phyloP scores from a whole-genome alignment of 2,113 vertebrate species.

The Sarotherodon lohbergeri region DNA sequence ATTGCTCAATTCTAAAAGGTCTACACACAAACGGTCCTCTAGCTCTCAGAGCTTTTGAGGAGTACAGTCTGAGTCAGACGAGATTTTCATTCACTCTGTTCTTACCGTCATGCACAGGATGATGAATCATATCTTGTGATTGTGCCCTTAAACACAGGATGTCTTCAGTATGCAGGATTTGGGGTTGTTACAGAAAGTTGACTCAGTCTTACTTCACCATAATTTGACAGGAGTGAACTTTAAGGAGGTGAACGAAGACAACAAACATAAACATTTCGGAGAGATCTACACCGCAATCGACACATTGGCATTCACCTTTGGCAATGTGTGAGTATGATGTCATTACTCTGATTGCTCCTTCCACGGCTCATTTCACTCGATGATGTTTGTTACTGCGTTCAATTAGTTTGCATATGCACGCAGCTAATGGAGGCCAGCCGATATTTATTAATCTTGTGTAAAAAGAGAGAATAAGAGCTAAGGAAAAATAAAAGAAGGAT shows the following conservation, averaged over 20 bases:
- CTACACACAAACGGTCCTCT: not conserved
- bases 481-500: not conserved
- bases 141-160: slow-evolving; percentile 14
- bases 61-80: slow-evolving; percentile 3
- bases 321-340: slow-evolving; percentile 88
- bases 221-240: slow-evolving; percentile 86
- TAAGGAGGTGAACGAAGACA: slow-evolving; percentile 92
- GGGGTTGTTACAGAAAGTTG: not conserved
- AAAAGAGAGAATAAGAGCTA: not conserved
- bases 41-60: not conserved
- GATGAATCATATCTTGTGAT: slow-evolving; percentile 27
- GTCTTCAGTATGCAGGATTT: not conserved
- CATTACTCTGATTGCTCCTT: not conserved
- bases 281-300: slow-evolving; percentile 94
- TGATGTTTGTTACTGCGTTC: not conserved
- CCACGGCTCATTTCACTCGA: not conserved
- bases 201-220: not conserved
- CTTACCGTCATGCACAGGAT: slow-evolving; percentile 7
- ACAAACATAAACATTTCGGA: slow-evolving; percentile 84
- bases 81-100: not conserved
- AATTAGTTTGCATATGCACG: not conserved
- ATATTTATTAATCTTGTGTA: not conserved
- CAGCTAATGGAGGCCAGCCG: not conserved
- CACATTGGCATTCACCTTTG: slow-evolving; percentile 95
- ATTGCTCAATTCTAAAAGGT: not conserved